Conservation (phyloP, 2,113 vertebrate species). For the Gallinago undulata region DNA sequence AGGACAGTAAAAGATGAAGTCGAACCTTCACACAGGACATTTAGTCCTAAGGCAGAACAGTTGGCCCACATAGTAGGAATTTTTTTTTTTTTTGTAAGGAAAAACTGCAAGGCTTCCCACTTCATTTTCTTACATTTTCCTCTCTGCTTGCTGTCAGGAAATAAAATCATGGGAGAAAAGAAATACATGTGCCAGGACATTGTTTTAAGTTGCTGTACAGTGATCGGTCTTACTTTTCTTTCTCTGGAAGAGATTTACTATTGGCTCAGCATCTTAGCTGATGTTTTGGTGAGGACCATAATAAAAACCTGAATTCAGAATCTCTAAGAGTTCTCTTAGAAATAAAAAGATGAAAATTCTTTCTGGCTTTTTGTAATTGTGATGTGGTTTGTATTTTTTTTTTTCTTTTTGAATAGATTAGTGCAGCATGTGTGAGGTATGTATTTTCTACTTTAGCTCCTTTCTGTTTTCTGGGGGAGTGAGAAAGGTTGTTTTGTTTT, state of each 20-base stretch:
- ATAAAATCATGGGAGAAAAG: background rate
- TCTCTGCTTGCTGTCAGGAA: constrained; percentile 31
- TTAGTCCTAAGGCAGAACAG: background rate
- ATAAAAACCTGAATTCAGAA: background rate
- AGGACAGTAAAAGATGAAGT: background rate
- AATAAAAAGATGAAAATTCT: background rate
- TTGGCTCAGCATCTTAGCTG: background rate
- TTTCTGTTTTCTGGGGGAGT: background rate
- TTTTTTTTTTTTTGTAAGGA: background rate
- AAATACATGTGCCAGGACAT: background rate
- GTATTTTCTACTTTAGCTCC: background rate
- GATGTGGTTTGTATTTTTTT: background rate
- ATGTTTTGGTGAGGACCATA: background rate
- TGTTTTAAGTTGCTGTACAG: constrained; percentile 1
- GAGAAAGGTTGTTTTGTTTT: background rate
- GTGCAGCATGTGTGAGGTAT: background rate
- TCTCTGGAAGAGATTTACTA: constrained; percentile 4
- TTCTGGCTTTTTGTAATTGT: background rate
- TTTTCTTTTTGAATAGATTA: background rate
- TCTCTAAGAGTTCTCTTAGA: background rate
- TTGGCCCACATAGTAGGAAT: background rate
- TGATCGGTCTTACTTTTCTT: background rate
- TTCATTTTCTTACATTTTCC: constrained; percentile 19
- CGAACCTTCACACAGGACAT: background rate
- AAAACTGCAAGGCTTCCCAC: background rate